phyloP scores from a whole-genome alignment of 1,140 invertebrate species.

The Cardiocondyla obscurior region DNA sequence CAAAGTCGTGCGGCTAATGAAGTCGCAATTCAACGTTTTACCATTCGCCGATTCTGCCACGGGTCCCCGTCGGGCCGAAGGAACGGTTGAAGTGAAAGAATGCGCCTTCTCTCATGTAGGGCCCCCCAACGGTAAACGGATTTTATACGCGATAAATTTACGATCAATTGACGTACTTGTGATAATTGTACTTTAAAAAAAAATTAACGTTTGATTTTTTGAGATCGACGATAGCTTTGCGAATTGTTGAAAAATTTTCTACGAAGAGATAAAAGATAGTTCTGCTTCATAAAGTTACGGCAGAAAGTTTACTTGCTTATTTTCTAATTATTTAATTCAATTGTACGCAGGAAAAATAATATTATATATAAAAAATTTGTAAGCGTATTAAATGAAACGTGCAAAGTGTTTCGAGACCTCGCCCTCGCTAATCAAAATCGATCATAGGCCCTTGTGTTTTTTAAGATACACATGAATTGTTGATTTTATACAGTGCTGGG shows the following conservation, averaged over 20 bases:
- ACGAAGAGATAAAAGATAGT: background rate
- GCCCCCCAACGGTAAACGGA: background rate
- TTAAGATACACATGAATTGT: background rate
- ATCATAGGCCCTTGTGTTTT: background rate
- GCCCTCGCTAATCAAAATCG: background rate
- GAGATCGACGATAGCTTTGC: no score
- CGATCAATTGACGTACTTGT: background rate
- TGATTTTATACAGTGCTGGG: background rate
- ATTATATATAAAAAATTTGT: background rate
- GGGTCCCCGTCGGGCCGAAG: conserved; percentile 3
- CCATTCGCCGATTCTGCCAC: conserved; percentile 65
- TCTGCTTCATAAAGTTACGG: background rate
- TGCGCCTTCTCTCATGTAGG: background rate
- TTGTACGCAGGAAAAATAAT: background rate
- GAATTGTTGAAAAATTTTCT: background rate
- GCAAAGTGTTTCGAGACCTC: background rate
- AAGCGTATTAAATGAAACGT: background rate
- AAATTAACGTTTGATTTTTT: background rate
- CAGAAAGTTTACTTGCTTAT: background rate
- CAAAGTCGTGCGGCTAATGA: conserved; percentile 76
- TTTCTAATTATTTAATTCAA: background rate
- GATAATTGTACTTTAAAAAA: background rate
- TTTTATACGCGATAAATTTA: conserved; percentile 7
- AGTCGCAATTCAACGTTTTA: conserved; percentile 76
- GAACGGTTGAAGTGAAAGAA: background rate